A percentile compares a stretch with the other conserved stretches of the same genome.
phyloP scores from a whole-genome alignment of 2,113 vertebrate species.

The Campylomormyrus numenius region DNA sequence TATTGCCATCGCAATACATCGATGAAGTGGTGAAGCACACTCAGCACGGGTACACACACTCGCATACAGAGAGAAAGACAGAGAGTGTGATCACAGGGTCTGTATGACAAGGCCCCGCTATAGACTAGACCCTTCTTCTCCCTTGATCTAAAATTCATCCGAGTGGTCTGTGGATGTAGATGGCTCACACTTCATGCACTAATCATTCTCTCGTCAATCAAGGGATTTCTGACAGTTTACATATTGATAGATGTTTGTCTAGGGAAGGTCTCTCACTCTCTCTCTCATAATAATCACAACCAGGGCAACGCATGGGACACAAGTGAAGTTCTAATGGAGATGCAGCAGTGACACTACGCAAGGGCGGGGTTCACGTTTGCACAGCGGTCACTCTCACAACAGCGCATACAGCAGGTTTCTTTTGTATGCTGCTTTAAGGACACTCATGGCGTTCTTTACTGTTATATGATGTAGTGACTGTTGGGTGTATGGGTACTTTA shows the following conservation, averaged over 20 bases:
- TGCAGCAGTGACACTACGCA: background rate
- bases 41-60: background rate
- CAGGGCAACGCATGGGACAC: background rate
- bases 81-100: constrained; percentile 41
- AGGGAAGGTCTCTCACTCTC: constrained; percentile 16
- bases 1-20: background rate
- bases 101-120: constrained; percentile 29
- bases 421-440: background rate
- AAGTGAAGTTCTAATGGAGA: constrained; percentile 2
- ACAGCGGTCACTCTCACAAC: background rate
- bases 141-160: background rate
- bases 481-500: background rate
- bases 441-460: background rate
- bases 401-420: background rate
- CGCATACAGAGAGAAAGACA: constrained; percentile 14
- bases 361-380: background rate
- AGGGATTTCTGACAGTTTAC: background rate
- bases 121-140: background rate
- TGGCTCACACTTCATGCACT: background rate
- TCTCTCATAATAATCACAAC: background rate
- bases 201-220: background rate
- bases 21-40: background rate
- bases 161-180: background rate
- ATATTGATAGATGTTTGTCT: background rate
- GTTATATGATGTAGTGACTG: background rate